phyloP scores from a whole-genome alignment of 2,797 vertebrate genomes.

The Spizella passerina region DNA sequence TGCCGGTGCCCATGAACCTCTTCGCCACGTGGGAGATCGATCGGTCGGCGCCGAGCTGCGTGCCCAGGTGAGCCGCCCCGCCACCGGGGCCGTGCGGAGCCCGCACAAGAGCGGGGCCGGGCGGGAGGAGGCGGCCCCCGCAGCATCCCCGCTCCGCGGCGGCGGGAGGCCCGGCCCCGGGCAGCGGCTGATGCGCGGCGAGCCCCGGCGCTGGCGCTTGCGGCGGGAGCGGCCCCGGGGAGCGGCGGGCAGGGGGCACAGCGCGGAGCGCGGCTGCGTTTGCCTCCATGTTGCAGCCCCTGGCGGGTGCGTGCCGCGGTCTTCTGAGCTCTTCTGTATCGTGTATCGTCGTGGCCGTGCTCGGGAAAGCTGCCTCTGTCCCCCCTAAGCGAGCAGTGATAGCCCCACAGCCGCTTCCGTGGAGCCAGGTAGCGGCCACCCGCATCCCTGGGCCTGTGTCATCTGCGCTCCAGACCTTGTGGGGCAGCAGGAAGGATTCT shows the following conservation, averaged over 20 bases:
- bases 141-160: neutral
- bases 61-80: neutral
- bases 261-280: neutral
- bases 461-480: rapidly evolving
- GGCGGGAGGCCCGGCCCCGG: neutral
- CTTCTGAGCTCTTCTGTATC: too few relatives aligned
- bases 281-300: neutral
- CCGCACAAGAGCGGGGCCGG: neutral
- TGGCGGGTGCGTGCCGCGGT: neutral
- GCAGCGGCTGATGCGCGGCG: neutral
- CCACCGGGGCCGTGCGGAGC: neutral
- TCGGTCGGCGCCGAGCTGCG: slow-evolving; percentile 79
- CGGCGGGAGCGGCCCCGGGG: neutral
- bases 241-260: neutral
- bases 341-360: rapidly evolving
- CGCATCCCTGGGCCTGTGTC: neutral
- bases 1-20: slow-evolving; percentile 92
- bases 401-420: rapidly evolving
- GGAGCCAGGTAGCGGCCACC: neutral
- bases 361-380: neutral
- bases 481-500: neutral
- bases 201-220: neutral
- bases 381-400: rapidly evolving
- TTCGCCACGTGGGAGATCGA: slow-evolving; percentile 94
- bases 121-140: neutral